Base-by-base conservation (phyloP, 92 coral and sea anemone species). In the Palythoa grandis region DNA sequence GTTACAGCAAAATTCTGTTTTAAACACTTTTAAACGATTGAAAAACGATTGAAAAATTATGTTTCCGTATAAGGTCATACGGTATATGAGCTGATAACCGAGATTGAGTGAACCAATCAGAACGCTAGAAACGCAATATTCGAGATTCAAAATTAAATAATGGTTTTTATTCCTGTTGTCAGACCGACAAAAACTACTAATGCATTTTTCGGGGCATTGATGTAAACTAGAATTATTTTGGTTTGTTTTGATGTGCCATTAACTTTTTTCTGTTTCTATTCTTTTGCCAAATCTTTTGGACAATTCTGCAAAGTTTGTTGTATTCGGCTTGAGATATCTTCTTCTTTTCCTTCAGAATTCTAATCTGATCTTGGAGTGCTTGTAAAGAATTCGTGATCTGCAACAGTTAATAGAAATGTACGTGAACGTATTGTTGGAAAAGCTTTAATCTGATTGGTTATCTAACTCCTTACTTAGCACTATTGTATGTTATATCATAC, bases 311-410 rank as follows among this genome's bases (percentile, higher is more conserved):
- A 54, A 76, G 82, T 58, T 56, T 24, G 40, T 29, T 12, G 63
- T 76, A 54, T 1, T 50, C 82, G 22, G 43, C 82, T 24, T 53
- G 63, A 8, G 82, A 76, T 19, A 76, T 76, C 66, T 76, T 76
- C 14, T 65, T 65, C 6, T 76, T 25, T 22, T 53, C 22, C 50
- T 76, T 56, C 0, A 76, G 48, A 76, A 11, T 23, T 15, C 23
- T 23, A 52, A 76, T 54, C 40, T 76, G 67, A 13, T 16, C 23
- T 37, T 19, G 17, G 22, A 76, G 48, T 35, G 12, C 43, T 76
- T 13, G 82, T 12, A 76, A 56, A 15, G 66, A 76, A 29, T 23
- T 53, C 14, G 14, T 67, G 12, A 76, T 17, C 82, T 76, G 67
- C 24, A 76, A 76, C 53, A 20, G 7, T 25, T 40, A 72, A 1